Base-by-base conservation (phyloP, 1,140 invertebrate genomes). In the Hesperophylax magnus region DNA sequence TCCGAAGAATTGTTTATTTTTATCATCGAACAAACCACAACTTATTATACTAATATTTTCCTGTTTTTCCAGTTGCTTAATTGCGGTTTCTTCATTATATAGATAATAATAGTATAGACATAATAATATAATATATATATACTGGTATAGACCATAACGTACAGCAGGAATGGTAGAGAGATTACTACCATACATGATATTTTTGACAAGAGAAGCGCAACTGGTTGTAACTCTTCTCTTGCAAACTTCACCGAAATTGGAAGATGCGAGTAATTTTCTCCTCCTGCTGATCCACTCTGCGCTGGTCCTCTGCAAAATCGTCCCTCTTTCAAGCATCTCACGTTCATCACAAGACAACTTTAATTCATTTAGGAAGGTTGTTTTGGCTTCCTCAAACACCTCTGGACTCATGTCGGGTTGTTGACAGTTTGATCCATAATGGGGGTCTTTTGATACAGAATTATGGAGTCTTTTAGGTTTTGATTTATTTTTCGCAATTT, bases 61-160 rank as follows among this genome's bases (percentile, higher is more conserved):
- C 34, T 72, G 18, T 58, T 72, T 58, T 47, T 78, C 65, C 2
- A 81, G 76, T 18, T 81, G 61, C 14, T 22, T 34, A 27, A 71
- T 34, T 60, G 77, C 80, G 52, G 39, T 69, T 20, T 71, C 53
- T 72, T 81, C 65, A 52, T 78, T 78, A 20, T 78, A n/a, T n/a
- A n/a, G n/a, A n/a, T n/a, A n/a, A n/a, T n/a, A n/a, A n/a, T n/a
- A n/a, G n/a, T n/a, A n/a, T n/a, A n/a, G n/a, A n/a, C n/a, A n/a
- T n/a, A n/a, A n/a, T n/a, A n/a, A n/a, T n/a, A n/a, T n/a, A n/a
- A n/a, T n/a, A n/a, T n/a, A n/a, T n/a, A n/a, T n/a, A n/a, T n/a
- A n/a, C n/a, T n/a, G n/a, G n/a, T n/a, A n/a, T n/a, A n/a, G n/a
- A 31, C 81, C 77, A 75, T 82, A 71, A 15, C 47, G 20, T 56